phyloP scores from a whole-genome alignment of 2,888 invertebrate genomes.

The Marasmarcha lunaedactyla region DNA sequence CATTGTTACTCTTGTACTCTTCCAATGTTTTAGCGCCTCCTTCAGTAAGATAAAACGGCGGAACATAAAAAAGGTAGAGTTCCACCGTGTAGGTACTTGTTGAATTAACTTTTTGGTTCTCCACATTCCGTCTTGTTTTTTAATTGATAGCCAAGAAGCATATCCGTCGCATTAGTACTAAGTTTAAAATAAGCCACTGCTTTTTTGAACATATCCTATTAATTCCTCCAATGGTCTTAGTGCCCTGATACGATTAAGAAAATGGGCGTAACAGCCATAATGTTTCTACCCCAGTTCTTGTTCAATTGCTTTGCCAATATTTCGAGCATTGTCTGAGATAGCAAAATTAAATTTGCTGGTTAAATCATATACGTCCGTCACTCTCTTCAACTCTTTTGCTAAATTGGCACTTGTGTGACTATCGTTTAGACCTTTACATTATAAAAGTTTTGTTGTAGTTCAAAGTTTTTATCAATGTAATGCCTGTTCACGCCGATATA shows the following conservation, averaged over 20 bases:
- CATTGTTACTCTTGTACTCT: slow-evolving; percentile 10
- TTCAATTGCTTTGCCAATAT: slow-evolving; percentile 13
- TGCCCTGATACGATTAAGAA: slow-evolving; percentile 6
- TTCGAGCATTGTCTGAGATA: slow-evolving; percentile 13
- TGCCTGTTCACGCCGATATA: slow-evolving; percentile 14
- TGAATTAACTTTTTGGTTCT: slow-evolving; percentile 1
- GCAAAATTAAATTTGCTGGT: slow-evolving; percentile 14
- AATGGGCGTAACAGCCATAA: slow-evolving; percentile 16
- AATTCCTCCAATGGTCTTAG: no score
- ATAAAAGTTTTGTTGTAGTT: slow-evolving; percentile 7
- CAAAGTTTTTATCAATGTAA: slow-evolving; percentile 6
- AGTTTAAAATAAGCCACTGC: slow-evolving; percentile 6
- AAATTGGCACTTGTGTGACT: slow-evolving; percentile 10
- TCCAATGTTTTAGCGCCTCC: slow-evolving; percentile 1
- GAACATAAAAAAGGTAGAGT: slow-evolving; percentile 5
- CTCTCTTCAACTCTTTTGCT: neutral
- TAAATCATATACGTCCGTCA: slow-evolving; percentile 6
- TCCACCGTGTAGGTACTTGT: slow-evolving; percentile 11
- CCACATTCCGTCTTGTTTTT: slow-evolving; percentile 4
- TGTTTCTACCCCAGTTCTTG: slow-evolving; percentile 12
- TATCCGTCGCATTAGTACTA: slow-evolving; percentile 5
- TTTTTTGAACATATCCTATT: slow-evolving; percentile 9
- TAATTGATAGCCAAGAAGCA: slow-evolving; percentile 2
- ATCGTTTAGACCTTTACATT: slow-evolving; percentile 9
- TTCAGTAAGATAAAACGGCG: slow-evolving; percentile 4